These are phyloP conservation scores for Trogon surrucura DNA, from an alignment of 2,113 vertebrate species.

Conservation along the genomic window DNA sequence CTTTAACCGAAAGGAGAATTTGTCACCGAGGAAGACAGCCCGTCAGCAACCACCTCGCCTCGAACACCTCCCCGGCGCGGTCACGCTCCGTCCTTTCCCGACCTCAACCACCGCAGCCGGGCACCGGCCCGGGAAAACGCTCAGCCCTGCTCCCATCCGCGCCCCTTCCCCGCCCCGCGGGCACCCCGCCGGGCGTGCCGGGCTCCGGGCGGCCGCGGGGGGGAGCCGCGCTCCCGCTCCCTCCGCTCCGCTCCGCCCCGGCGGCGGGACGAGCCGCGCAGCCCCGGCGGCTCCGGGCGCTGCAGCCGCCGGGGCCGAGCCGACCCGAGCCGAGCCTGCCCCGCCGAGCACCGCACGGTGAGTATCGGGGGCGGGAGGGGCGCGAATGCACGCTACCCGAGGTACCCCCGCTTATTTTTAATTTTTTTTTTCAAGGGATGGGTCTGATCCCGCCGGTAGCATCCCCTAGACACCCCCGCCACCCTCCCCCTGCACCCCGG, in stretches of 20 bases:
- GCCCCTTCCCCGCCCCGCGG: no score
- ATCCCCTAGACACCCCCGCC: not conserved
- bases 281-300: no score
- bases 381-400: not conserved
- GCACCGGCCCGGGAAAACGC: not conserved
- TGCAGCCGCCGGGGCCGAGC: no score
- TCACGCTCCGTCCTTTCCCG: rapidly evolving
- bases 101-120: not conserved
- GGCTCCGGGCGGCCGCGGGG: no score
- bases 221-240: no score
- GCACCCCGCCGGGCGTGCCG: no score
- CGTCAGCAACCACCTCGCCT: not conserved
- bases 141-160: no score
- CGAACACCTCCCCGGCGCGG: rapidly evolving
- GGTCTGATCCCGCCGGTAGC: not conserved
- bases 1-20: not conserved
- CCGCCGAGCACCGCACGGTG: not conserved
- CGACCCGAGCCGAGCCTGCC: no score
- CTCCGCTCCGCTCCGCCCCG: no score
- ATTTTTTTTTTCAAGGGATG: no score
- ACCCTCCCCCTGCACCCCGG: not conserved
- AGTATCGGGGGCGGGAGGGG: not conserved
- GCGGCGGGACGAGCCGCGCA: no score
- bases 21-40: not conserved
- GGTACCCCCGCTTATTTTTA: no score